phyloP scores from a whole-genome alignment of 2,888 invertebrate species.

The Boloria selene region DNA sequence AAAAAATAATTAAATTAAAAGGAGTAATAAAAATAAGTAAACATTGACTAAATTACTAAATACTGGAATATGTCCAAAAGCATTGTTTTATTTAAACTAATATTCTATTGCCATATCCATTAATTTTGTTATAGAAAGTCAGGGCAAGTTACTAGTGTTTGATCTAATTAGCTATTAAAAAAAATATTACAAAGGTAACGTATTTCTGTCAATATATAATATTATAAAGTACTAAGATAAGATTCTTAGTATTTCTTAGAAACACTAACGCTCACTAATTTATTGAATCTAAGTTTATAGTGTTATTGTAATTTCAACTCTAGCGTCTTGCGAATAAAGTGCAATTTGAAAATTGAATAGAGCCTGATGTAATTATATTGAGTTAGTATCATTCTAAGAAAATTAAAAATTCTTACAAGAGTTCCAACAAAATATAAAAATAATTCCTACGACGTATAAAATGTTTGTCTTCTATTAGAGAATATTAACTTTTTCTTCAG shows the following conservation, averaged over 20 bases:
- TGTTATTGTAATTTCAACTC: background rate
- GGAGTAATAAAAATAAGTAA: too few species aligned
- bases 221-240: constrained; percentile 13
- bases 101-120: too few species aligned
- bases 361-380: background rate
- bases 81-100: too few species aligned
- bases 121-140: too few species aligned
- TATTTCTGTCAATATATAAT: constrained; percentile 4
- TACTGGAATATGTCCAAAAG: too few species aligned
- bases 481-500: too few species aligned
- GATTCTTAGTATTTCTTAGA: constrained; percentile 19
- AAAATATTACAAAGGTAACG: background rate
- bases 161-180: too few species aligned
- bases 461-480: too few species aligned
- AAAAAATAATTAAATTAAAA: too few species aligned
- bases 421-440: constrained; percentile 2
- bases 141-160: too few species aligned
- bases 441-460: too few species aligned
- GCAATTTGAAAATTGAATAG: background rate
- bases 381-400: constrained; percentile 12
- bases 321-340: background rate
- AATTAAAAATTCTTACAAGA: constrained; percentile 9
- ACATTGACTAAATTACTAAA: too few species aligned
- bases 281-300: constrained; percentile 1
- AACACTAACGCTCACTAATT: constrained; percentile 16